phyloP scores from a whole-genome alignment of 2,797 vertebrate genomes.

The Masticophis lateralis region DNA sequence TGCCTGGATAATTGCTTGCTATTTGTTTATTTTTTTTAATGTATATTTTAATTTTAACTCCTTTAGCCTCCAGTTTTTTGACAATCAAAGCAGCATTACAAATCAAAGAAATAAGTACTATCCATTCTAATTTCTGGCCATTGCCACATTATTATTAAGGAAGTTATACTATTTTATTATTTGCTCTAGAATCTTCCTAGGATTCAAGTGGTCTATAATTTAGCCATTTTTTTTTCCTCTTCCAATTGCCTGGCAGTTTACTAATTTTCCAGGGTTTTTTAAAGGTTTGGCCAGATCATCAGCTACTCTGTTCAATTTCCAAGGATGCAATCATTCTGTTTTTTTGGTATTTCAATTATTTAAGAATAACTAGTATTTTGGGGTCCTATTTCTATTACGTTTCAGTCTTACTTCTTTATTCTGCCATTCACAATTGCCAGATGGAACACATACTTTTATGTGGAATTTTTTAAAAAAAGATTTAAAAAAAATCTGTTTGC shows the following conservation, averaged over 20 bases:
- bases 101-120: neutral
- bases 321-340: neutral
- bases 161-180: neutral
- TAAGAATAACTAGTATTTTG: neutral
- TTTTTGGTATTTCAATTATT: neutral
- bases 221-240: neutral
- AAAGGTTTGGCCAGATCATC: neutral
- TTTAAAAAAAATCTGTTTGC: neutral
- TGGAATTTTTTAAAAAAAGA: neutral
- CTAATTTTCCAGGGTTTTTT: neutral
- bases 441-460: neutral
- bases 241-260: neutral
- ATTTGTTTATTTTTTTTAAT: neutral
- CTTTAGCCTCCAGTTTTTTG: neutral
- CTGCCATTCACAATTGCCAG: neutral
- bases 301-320: neutral
- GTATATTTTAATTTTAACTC: neutral
- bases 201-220: neutral
- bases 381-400: neutral
- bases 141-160: neutral
- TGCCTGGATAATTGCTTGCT: neutral
- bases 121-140: neutral
- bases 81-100: neutral
- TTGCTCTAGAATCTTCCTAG: neutral
- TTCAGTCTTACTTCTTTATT: neutral